These are phyloP conservation scores for Perca schrenkii DNA, from an alignment of 2,113 vertebrate species.

Conservation along the genomic window DNA sequence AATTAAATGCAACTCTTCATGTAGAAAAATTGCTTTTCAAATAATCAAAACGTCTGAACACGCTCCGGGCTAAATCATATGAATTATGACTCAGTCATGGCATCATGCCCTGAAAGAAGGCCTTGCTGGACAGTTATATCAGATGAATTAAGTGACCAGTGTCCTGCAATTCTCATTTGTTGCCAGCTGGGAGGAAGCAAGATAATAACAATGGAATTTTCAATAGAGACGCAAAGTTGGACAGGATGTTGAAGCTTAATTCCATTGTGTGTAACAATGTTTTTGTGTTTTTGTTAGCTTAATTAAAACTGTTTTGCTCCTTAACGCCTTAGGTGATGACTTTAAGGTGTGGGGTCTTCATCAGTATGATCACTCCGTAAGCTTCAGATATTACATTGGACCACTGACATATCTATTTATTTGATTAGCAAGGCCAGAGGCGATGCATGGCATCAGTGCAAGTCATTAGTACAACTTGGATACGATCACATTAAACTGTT, in stretches of 20 bases:
- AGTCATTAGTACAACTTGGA: neutral
- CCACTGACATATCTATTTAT: neutral
- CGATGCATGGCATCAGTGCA: neutral
- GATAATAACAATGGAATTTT: slow-evolving; percentile 5
- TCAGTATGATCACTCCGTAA: neutral
- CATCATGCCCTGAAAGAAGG: neutral
- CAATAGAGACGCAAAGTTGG: neutral
- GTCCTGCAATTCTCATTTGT: neutral
- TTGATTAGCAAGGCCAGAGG: neutral
- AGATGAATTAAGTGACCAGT: neutral
- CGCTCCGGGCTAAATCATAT: neutral
- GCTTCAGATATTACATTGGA: neutral
- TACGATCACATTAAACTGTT: neutral
- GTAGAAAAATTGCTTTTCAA: neutral
- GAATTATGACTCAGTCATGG: neutral
- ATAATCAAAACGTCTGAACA: neutral
- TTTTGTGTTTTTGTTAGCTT: neutral
- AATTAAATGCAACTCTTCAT: neutral
- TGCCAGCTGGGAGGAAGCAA: slow-evolving; percentile 51
- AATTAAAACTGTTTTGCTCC: neutral
- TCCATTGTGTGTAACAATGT: neutral
- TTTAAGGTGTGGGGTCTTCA: neutral
- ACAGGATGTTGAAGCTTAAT: slow-evolving; percentile 15
- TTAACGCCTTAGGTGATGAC: neutral
- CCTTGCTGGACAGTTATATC: neutral